Evolutionary conservation across 1,140 invertebrate species (phyloP), one percentile per base, ranked within the genome.

Genomic region (Scylla paramamosain): DNA sequence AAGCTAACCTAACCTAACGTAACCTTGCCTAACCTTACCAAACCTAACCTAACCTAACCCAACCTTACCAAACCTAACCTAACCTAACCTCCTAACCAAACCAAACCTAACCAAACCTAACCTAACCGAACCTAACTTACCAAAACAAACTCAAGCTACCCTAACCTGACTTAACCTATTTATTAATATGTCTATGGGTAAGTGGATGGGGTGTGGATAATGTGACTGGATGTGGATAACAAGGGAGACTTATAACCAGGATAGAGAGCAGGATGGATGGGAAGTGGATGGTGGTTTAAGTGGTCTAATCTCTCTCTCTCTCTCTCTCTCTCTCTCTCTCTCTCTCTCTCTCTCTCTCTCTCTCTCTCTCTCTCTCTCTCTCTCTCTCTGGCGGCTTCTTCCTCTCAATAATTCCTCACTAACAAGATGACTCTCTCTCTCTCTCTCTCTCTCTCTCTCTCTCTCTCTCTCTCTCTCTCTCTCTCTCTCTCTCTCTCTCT

Each of bases 301-400:
- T 28, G 83, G 31, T 29, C 52, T 59, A 59, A 59, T 59, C 2
- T 39, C 39, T 82, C 77, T 28, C 77, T 82, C 77, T 20, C 77
- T 82, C 77, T 82, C 77, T 82, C 20, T 82, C 77, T 82, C 77
- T 82, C 77, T 82, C 77, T 82, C 77, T 82, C 77, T 28, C 28
- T 25, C 28, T 82, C 77, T 82, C 77, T 82, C 28, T 84, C 83
- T 84, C n/a, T 84, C 14, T 28, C 83, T 32, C n/a, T 84, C 83
- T 12, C 77, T 82, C 77, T 82, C 77, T 28, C 28, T 25, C 28
- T 82, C 77, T 82, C 77, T 82, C 28, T 84, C 83, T 84, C n/a
- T 84, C 14, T 28, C 83, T 32, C n/a, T 84, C 83, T 12, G 12
- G 10, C 83, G 28, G 10, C 83, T 32, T 32, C 8, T 12, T 28